These are phyloP conservation scores for Solea senegalensis DNA, from an alignment of 2,113 vertebrate species.

Conservation along the genomic window DNA sequence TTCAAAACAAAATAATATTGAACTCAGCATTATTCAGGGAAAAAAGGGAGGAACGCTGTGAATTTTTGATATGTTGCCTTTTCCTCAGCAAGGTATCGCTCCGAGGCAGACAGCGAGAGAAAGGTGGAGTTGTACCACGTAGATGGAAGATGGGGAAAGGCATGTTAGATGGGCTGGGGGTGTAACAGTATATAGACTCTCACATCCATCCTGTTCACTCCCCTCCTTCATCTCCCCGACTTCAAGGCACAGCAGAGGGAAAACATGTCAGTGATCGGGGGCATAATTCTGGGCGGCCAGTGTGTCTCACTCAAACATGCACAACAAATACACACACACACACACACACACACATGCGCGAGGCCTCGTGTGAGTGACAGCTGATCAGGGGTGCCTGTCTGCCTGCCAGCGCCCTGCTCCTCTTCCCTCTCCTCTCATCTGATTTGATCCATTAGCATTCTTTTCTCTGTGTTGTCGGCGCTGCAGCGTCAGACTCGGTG, in stretches of 20 bases:
- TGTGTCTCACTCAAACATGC: conserved; percentile 60
- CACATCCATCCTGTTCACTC: conserved; percentile 41
- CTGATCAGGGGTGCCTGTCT: conserved; percentile 70
- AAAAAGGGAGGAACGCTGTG: conserved; percentile 77
- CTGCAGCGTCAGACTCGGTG: conserved; percentile 71
- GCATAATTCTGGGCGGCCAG: conserved; percentile 80
- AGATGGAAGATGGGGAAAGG: conserved; percentile 61
- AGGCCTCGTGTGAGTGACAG: conserved; percentile 73
- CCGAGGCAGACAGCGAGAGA: conserved; percentile 68
- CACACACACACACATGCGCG: conserved; percentile 23
- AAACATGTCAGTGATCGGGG: conserved; percentile 78
- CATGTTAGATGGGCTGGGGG: conserved; percentile 29
- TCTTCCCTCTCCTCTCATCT: conserved; percentile 65
- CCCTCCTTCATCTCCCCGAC: conserved; percentile 74
- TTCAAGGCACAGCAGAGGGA: conserved; percentile 75
- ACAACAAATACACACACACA: conserved; percentile 64
- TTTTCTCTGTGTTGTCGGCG: conserved; percentile 71
- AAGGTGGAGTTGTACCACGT: conserved; percentile 58
- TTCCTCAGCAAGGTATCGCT: conserved; percentile 69
- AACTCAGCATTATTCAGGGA: conserved; percentile 85
- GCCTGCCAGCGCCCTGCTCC: conserved; percentile 60
- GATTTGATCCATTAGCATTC: conserved; percentile 79
- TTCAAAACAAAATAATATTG: conserved; percentile 85
- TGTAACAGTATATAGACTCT: conserved; percentile 66
- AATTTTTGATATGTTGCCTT: conserved; percentile 81